Evolutionary conservation across 2,797 vertebrate species (phyloP), one percentile per base, ranked within the genome.

Genomic region (Ctenopoma multispine): DNA sequence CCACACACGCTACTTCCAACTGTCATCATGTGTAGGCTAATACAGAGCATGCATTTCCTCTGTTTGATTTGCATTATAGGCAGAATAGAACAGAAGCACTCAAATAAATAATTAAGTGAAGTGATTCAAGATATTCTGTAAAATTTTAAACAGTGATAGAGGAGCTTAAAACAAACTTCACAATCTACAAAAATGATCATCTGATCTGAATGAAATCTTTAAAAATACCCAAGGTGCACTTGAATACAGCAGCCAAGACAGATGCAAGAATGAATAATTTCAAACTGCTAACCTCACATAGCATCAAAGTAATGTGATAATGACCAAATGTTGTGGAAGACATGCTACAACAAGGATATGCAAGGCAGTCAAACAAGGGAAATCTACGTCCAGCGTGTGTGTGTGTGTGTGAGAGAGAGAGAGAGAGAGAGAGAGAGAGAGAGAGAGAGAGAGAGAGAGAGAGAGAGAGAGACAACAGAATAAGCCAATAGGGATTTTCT

Each of bases 401-500:
- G 41, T 49, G 48, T 67, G 56, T 74, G 49, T 12, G 60, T 64
- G 63, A 36, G 61, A 63, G 63, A 36, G 55, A 51, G 24, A 55
- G 63, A 36, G 55, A 51, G 63, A 36, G 60, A 63, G 63, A 36
- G 55, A 51, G 24, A 55, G 63, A 36, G 55, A 11, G 63, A 36
- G 61, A 64, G 63, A 36, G 56, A 53, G 20, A 56, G 57, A 36
- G 56, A 40, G 59, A 34, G 61, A 64, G 63, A 36, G 56, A 53
- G 24, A 56, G 63, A 36, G 50, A 62, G 57, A 36, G 56, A 48
- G 24, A 56, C 18, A 62, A 44, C 46, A 61, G 47, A 74, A 59
- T 57, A 57, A 73, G 64, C 70, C 20, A 20, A 60, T 59, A 50
- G 72, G 70, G 73, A 77, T 81, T 81, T 80, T 86, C 73, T 74